Conservation (phyloP, 1,140 invertebrate species). For the Solenopsis fugax region DNA sequence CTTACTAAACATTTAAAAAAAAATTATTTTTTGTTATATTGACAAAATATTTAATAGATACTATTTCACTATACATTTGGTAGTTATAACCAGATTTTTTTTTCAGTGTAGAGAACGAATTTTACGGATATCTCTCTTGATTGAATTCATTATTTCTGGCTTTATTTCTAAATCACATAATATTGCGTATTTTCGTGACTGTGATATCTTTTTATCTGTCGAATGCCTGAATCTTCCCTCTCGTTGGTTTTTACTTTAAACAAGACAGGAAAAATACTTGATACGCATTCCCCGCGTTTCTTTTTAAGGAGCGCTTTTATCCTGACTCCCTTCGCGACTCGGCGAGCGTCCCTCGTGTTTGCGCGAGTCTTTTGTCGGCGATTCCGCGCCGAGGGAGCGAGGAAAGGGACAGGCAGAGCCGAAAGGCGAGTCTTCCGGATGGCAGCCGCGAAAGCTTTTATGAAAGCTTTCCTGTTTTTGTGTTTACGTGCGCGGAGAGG, state of each 20-base stretch:
- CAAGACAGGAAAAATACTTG: slow-evolving; percentile 48
- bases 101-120: no score
- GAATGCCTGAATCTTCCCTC: background rate
- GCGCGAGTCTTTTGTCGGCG: slow-evolving; percentile 63
- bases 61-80: no score
- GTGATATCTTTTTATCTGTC: background rate
- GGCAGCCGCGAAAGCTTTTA: slow-evolving; percentile 70
- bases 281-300: slow-evolving; percentile 35
- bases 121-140: background rate
- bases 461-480: slow-evolving; percentile 78
- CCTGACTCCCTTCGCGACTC: slow-evolving; percentile 49
- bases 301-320: slow-evolving; percentile 51
- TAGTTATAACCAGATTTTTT: no score
- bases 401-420: slow-evolving; percentile 16
- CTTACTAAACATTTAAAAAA: no score
- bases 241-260: slow-evolving; percentile 21
- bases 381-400: slow-evolving; percentile 17
- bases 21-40: no score
- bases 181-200: background rate
- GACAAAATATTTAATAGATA: no score
- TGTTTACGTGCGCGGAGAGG: slow-evolving; percentile 76
- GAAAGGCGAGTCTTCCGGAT: slow-evolving; percentile 58
- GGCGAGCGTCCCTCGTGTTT: slow-evolving; percentile 60
- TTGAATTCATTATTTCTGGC: background rate
- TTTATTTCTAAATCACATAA: background rate